phyloP scores from a whole-genome alignment of 2,888 invertebrate species.

The Auanema freiburgensis region DNA sequence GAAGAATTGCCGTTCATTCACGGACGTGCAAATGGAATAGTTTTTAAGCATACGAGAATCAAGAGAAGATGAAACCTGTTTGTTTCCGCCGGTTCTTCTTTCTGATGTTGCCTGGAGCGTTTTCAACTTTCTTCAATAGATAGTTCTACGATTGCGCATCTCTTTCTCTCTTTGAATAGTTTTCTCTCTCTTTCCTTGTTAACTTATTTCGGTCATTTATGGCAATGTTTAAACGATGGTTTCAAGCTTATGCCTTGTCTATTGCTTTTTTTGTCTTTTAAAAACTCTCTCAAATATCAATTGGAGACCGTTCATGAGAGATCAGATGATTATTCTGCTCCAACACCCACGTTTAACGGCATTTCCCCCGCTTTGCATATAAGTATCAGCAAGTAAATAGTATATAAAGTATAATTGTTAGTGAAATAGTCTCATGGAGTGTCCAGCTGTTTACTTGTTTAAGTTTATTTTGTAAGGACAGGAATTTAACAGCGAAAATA shows the following conservation, averaged over 20 bases:
- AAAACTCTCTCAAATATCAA: constrained; percentile 11
- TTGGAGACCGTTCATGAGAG: neutral
- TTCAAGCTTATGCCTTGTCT: neutral
- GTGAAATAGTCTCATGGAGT: too few relatives aligned
- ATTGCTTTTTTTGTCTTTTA: constrained; percentile 10
- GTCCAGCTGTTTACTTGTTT: too few relatives aligned
- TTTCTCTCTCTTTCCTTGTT: neutral
- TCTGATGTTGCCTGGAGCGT: neutral
- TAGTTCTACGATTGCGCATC: neutral
- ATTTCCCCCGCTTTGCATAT: neutral
- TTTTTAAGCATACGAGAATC: too few relatives aligned
- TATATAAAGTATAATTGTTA: neutral
- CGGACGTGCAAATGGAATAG: too few relatives aligned
- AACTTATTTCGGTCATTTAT: neutral
- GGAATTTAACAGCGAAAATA: neutral
- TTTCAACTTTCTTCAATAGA: neutral
- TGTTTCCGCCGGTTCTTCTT: constrained; percentile 8
- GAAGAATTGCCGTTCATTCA: too few relatives aligned
- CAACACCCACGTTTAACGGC: constrained; percentile 1
- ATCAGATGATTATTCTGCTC: neutral
- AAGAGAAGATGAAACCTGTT: too few relatives aligned
- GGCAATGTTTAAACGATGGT: neutral
- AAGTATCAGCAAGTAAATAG: neutral
- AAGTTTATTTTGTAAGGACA: neutral
- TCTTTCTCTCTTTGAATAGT: neutral